Base-by-base conservation (phyloP, 2,888 invertebrate species). In the Malthinus seriepunctatus region DNA sequence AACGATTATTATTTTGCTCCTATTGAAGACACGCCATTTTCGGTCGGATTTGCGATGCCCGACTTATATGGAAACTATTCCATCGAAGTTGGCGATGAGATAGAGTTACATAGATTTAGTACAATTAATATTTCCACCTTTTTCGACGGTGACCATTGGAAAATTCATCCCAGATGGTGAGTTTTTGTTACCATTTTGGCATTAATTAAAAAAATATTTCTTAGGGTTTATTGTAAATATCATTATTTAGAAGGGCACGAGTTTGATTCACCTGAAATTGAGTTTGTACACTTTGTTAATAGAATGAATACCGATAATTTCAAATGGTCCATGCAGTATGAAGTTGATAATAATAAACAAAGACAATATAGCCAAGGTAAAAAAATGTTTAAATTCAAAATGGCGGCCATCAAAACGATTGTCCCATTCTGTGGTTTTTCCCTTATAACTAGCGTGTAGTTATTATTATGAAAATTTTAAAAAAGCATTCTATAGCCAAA, bases 171-270 rank as follows among this genome's bases (percentile, higher is more conserved):
- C 0, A 88, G 91, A 70, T 95, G 94, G 94, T 90, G 76, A 73
- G 73, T 15, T 15, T 15, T n/a, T 9, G n/a, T 8, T 23, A 2
- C 2, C 1, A 5, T 11, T 23, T 42, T 2, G n/a, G 11, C n/a
- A 3, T 15, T 15, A 39, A 39, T 15, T 2, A 4, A 42, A 11
- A 9, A n/a, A 12, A 9, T 42, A 47, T 11, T 38, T 62, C 61
- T 9, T 73, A 90, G 90, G 91, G 89, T 91, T 0, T 94, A 93
- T 75, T 94, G 94, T 75, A 90, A 90, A 71, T 93, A 91, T 73
- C 92, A 92, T 73, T 91, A 93, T 71, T 79, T 90, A 50, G 89
- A 90, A 74, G 89, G 88, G 0, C 90, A 90, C 69, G 88, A 88
- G 70, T 90, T 88, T 58, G 79, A 82, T 7, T 85, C 83, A n/a